These are phyloP conservation scores for Saccopteryx bilineata DNA, from an alignment of 2,113 vertebrate species.

Conservation along the genomic window DNA sequence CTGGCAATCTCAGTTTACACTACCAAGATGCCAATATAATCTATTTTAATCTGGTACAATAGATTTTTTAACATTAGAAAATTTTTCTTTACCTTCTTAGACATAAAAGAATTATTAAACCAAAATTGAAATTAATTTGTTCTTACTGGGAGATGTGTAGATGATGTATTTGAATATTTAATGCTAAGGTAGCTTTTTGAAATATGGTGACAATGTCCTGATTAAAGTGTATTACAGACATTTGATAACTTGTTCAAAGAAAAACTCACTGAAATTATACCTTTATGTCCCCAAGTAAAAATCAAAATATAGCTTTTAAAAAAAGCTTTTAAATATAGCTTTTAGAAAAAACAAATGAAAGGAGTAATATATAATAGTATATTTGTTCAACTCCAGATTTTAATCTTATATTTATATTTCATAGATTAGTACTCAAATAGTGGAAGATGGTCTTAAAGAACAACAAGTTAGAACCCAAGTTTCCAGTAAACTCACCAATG, in stretches of 20 bases:
- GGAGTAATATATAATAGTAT: not conserved
- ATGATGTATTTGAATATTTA: not conserved
- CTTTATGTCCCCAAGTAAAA: not conserved
- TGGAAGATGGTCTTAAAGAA: not conserved
- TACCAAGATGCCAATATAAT: not conserved
- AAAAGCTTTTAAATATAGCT: not conserved
- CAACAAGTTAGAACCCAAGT: not conserved
- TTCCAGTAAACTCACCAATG: conserved; percentile 91
- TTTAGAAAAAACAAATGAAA: conserved; percentile 1
- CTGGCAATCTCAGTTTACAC: not conserved
- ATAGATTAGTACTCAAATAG: not conserved
- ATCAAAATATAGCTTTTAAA: not conserved
- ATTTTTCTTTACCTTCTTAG: conserved; percentile 48
- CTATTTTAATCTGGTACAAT: not conserved
- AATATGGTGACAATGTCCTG: not conserved
- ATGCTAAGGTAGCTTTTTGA: conserved; percentile 27
- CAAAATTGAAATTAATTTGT: conserved; percentile 26
- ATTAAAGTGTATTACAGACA: not conserved
- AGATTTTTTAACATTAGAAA: not conserved
- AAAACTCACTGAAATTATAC: not conserved
- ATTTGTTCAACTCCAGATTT: not conserved
- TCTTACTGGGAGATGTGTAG: not conserved
- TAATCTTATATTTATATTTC: not conserved
- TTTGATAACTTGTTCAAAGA: not conserved
- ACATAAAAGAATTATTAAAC: conserved; percentile 20